Conservation (phyloP, 1,140 invertebrate genomes). For the Lethocerus indicus region DNA sequence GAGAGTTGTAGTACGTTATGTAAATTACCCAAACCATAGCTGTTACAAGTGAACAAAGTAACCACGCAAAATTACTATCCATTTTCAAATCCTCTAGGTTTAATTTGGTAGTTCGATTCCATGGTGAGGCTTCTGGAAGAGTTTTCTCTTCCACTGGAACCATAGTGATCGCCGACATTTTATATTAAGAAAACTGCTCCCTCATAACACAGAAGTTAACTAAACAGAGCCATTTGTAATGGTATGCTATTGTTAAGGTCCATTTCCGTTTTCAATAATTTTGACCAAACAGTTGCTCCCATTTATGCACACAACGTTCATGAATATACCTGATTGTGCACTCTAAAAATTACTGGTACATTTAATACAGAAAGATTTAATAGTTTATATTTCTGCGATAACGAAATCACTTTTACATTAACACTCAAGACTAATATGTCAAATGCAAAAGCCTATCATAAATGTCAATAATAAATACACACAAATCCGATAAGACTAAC, state of each 20-base stretch:
- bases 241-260: background rate
- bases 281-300: background rate
- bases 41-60: conserved; percentile 62
- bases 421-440: background rate
- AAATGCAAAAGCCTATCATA: background rate
- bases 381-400: too few species aligned
- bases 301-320: too few species aligned
- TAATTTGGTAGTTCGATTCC: conserved; percentile 21
- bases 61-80: conserved; percentile 64
- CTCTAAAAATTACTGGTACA: too few species aligned
- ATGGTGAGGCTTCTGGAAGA: conserved; percentile 11
- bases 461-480: background rate
- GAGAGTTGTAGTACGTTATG: conserved; percentile 88
- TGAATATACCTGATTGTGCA: too few species aligned
- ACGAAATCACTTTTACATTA: too few species aligned
- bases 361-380: too few species aligned
- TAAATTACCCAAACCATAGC: conserved; percentile 83
- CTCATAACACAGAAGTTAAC: background rate
- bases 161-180: background rate
- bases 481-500: background rate
- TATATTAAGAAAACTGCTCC: background rate
- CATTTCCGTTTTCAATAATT: background rate
- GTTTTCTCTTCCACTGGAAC: conserved; percentile 9
- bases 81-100: conserved; percentile 55
- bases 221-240: background rate